Base-by-base conservation (phyloP, 2,797 vertebrate genomes). In the Tenualosa thibaudeaui region DNA sequence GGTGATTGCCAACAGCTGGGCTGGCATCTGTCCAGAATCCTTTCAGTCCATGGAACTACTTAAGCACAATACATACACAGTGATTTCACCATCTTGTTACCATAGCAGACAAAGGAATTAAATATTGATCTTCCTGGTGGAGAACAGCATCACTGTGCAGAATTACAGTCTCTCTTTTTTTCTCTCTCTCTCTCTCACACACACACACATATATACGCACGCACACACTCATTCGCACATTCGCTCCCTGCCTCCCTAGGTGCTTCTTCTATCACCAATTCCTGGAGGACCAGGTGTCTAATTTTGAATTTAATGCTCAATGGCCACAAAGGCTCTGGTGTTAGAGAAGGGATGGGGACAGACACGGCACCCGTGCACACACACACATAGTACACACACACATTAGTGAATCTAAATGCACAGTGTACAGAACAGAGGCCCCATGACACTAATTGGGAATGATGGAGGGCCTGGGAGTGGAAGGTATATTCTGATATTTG, bases 21-120 rank as follows among this genome's bases (percentile, higher is more conserved):
- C 17, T 19, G 71, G 71, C 71, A 46, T 12, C 37, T 37, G 49
- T 82, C 17, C 83, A 53, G 81, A 46, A 22, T 81, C 31, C 81
- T 87, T 85, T 86, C 86, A 84, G 85, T 53, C 83, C 85, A 83
- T 91, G 90, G 87, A 87, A 87, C 90, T 89, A 88, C 86, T 88
- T 89, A 5, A 91, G 86, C 88, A 82, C 83, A 92, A 92, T 92
- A 90, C 91, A 91, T 89, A 88, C 88, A 88, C 87, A 92, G 90
- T 92, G 90, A 93, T 93, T 93, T 91, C 90, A 88, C 88, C 90
- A 90, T 91, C 90, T 91, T 85, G 90, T 94, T 93, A 94, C 94
- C 90, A 93, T 91, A 90, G 90, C 90, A 91, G 92, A 93, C 93
- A 94, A 93, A 94, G 91, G 94, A 94, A 95, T 95, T 89, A 95